phyloP scores from a whole-genome alignment of 2,888 invertebrate genomes.

The Leucania comma region DNA sequence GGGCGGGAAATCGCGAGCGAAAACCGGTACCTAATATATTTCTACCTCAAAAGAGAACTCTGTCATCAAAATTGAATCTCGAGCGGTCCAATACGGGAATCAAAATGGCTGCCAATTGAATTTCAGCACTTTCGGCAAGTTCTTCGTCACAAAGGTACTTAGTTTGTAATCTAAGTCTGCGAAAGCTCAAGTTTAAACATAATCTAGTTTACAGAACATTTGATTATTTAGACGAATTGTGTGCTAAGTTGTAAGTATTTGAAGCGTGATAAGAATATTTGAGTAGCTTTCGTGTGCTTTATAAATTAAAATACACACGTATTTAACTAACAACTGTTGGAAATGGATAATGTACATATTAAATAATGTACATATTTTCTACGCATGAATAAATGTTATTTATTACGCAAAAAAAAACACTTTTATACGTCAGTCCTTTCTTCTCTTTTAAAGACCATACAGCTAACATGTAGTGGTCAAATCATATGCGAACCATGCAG shows the following conservation, averaged over 20 bases:
- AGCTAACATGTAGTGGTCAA: too few relatives aligned
- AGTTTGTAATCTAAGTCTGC: constrained; percentile 51
- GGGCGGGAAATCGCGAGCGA: constrained; percentile 60
- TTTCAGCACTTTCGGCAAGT: constrained; percentile 69
- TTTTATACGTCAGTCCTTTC: too few relatives aligned
- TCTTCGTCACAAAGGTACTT: constrained; percentile 63
- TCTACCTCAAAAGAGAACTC: constrained; percentile 68
- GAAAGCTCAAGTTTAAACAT: constrained; percentile 46
- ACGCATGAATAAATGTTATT: too few relatives aligned
- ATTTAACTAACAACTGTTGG: neutral
- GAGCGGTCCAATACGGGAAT: constrained; percentile 67
- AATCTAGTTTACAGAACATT: constrained; percentile 42
- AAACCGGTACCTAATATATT: constrained; percentile 64
- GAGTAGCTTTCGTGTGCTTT: neutral
- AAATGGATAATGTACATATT: neutral
- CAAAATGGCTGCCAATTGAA: constrained; percentile 72
- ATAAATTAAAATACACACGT: neutral
- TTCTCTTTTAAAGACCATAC: too few relatives aligned
- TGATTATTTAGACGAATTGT: constrained; percentile 44
- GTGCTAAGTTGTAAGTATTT: constrained; percentile 34
- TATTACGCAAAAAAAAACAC: too few relatives aligned
- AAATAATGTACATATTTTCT: too few relatives aligned
- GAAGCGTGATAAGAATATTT: constrained; percentile 30
- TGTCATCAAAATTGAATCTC: constrained; percentile 69
- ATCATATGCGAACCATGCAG: too few relatives aligned